phyloP scores from a whole-genome alignment of 2,888 invertebrate genomes.

The Rhopalosiphum nymphaeae region DNA sequence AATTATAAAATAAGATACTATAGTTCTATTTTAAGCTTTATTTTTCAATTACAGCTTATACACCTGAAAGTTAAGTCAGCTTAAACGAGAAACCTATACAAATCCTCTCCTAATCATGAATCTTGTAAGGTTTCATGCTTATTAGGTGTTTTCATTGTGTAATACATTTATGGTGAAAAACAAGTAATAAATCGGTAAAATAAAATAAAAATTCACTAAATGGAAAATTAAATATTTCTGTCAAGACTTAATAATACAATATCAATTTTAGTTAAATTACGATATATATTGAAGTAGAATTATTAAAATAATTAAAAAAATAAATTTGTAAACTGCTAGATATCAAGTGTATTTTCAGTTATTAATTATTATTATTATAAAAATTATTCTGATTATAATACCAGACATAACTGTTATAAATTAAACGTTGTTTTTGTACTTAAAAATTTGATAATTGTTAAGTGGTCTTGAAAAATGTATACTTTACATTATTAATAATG shows the following conservation, averaged over 20 bases:
- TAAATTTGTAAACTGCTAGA: background rate
- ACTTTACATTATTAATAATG: background rate
- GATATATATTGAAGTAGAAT: background rate
- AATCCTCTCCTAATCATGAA: constrained; percentile 43
- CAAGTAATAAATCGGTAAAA: background rate
- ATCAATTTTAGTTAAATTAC: background rate
- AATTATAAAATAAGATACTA: constrained; percentile 25
- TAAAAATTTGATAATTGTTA: background rate
- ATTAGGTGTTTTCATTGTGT: constrained; percentile 50
- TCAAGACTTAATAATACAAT: background rate
- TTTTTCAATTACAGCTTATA: constrained; percentile 44
- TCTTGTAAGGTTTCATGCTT: constrained; percentile 57
- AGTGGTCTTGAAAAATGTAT: background rate
- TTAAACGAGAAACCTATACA: constrained; percentile 60
- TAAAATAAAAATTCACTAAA: background rate
- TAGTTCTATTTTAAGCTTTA: constrained; percentile 35
- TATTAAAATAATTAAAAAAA: background rate
- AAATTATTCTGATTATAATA: background rate
- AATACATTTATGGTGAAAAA: background rate
- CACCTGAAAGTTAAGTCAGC: constrained; percentile 52
- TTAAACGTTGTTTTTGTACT: background rate
- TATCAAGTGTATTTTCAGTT: background rate
- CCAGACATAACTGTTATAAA: background rate
- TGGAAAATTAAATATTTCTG: background rate
- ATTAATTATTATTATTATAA: background rate